Evolutionary conservation across 2,888 invertebrate genomes (phyloP), one percentile per base, ranked within the genome.

Genomic region (Heliconius aoede): DNA sequence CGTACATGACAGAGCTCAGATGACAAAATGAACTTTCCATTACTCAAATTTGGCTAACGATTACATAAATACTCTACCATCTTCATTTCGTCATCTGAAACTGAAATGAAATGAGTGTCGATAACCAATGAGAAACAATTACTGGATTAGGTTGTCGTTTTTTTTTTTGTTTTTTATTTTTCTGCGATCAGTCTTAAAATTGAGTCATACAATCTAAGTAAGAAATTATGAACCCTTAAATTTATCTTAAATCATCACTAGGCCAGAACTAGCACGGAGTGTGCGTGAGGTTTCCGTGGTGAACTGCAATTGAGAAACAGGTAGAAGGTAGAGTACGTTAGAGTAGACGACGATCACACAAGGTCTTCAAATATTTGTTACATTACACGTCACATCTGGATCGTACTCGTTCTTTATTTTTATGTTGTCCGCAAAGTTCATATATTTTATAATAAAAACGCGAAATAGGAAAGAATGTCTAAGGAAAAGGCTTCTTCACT

Each of bases 121-220:
- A 83, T 82, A 85, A 84, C 79, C 86, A 88, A 89, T 85, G 82
- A 86, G 88, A 90, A 90, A 89, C 85, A 88, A 88, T 86, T 88
- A 83, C 85, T 86, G 87, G 86, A 85, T 84, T 77, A 76, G 76
- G 77, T 80, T 80, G 77, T 79, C 68, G 55, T n/a, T 72, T 86
- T 89, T 88, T 78, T 78, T 77, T 61, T 79, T 84, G 88, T 89
- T 87, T 85, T 87, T 86, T 81, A 84, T 86, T 90, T 92, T 91
- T 86, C 89, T 90, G 91, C 92, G 90, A 92, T 95, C 95, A 95
- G 95, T 95, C 95, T 95, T 95, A 94, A 94, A 94, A 94, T 95
- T 95, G 94, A 94, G 94, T 95, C 92, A 89, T 94, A 94, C 91
- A 88, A 89, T 92, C 94, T 94, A 93, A 92, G 88, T 92, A 93